Percentiles rank a stretch among this genome's conserved stretches.
These are phyloP conservation scores for Alcedo quadribrachys DNA, from an alignment of 2,797 vertebrate genomes.

Conservation along the genomic window DNA sequence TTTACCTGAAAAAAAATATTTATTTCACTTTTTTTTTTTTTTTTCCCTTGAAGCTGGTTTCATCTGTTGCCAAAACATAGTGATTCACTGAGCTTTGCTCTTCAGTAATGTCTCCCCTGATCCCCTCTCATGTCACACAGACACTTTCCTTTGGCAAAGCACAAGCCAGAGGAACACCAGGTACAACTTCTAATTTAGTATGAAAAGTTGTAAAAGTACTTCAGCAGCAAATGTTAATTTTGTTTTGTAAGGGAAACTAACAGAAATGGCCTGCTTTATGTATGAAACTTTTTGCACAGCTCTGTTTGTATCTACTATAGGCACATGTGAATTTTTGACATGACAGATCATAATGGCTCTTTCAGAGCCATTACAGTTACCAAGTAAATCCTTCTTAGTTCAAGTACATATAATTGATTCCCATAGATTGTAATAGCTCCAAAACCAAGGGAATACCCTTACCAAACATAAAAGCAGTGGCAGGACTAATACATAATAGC, in stretches of 20 bases:
- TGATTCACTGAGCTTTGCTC: not conserved
- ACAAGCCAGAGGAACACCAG: not conserved
- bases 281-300: slow-evolving; percentile 32
- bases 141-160: not conserved
- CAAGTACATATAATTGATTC: slow-evolving; percentile 77
- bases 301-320: slow-evolving; percentile 36
- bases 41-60: not conserved
- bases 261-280: slow-evolving; percentile 4
- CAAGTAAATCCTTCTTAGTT: slow-evolving; percentile 80
- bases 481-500: slow-evolving; percentile 66
- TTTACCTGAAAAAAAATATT: not conserved
- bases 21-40: not conserved
- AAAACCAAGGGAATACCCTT: slow-evolving; percentile 74
- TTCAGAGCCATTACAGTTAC: slow-evolving; percentile 78
- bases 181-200: not conserved
- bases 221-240: not conserved
- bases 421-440: slow-evolving; percentile 78
- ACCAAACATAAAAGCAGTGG: slow-evolving; percentile 75
- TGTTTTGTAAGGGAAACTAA: not conserved
- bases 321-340: slow-evolving; percentile 55
- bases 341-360: slow-evolving; percentile 75
- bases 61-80: not conserved
- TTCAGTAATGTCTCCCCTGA: not conserved
- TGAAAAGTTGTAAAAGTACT: slow-evolving; percentile 10
- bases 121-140: not conserved